Evolutionary conservation across 2,888 invertebrate genomes (phyloP), one percentile per base, ranked within the genome.

Genomic region (Xanthia togata): DNA sequence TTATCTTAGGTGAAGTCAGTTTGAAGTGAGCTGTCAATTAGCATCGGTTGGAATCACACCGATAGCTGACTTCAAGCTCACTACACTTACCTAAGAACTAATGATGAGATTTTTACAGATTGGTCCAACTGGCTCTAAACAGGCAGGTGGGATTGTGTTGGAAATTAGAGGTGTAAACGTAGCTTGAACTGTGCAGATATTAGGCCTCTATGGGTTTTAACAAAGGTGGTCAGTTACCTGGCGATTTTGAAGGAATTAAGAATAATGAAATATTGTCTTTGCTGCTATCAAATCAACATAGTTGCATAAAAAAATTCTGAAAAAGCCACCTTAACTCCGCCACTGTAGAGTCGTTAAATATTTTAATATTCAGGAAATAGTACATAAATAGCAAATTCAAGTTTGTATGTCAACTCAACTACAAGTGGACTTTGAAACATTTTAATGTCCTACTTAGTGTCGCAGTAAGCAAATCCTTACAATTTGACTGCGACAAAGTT

Each of bases 271-370:
- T 2, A 14, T 35, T 9, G 2, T 31, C 12, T 11, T 41, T 47
- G 11, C n/a, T 38, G 3, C 4, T 17, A 14, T 31, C 17, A 77
- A 77, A 14, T 31, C 17, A 77, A 77, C n/a, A 41, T 11, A 35
- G 14, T 77, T 41, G 6, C n/a, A 17, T 35, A 12, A 35, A 78
- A 65, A 38, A 23, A 65, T 14, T 3, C 35, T 26, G 17, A 17
- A 55, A 44, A 64, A 3, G 5, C 44, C n/a, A 75, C 35, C 5
- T 38, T 20, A 50, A 14, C n/a, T 74, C 1, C 4, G 31, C n/a
- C 31, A 77, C 44, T 65, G 31, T 23, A 23, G 41, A 44, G 47
- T 73, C 26, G 17, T 75, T 77, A 44, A 77, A 53, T 53, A 53
- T 44, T 35, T 59, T 23, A 17, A 5, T 65, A 26, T 35, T n/a